Conservation (phyloP, 2,888 invertebrate species). For the Volucella zonaria region DNA sequence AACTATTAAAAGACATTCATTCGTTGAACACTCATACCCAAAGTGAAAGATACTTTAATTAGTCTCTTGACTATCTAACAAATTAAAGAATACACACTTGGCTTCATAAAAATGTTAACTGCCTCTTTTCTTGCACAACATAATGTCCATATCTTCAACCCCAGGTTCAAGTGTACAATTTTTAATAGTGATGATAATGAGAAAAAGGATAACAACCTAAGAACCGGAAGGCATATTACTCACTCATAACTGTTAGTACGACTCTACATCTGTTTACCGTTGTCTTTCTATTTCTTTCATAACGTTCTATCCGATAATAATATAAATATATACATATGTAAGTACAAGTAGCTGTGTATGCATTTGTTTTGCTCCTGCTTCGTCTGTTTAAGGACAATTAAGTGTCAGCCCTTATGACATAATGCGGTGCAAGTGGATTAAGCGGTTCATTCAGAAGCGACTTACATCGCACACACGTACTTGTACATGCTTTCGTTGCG, state of each 20-base stretch:
- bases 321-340: too few relatives aligned
- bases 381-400: slow-evolving; percentile 59
- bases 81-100: too few relatives aligned
- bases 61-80: too few relatives aligned
- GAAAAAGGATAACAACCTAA: slow-evolving; percentile 31
- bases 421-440: slow-evolving; percentile 71
- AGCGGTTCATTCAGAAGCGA: slow-evolving; percentile 69
- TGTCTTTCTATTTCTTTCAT: neutral
- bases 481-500: slow-evolving; percentile 50
- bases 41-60: too few relatives aligned
- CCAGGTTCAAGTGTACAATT: neutral
- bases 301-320: slow-evolving; percentile 4
- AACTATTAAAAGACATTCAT: too few relatives aligned
- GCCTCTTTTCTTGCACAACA: slow-evolving; percentile 2
- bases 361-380: slow-evolving; percentile 16
- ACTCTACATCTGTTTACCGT: slow-evolving; percentile 22
- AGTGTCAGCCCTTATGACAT: slow-evolving; percentile 67
- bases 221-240: slow-evolving; percentile 53
- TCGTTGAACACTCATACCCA: too few relatives aligned
- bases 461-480: slow-evolving; percentile 63
- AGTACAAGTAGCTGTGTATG: too few relatives aligned
- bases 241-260: slow-evolving; percentile 48
- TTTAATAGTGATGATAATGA: slow-evolving; percentile 16
- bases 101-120: too few relatives aligned
- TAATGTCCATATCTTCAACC: slow-evolving; percentile 17